Percentiles rank a stretch among this genome's conserved stretches.
Conservation (phyloP, 2,113 vertebrate species). For the Hypomesus transpacificus region DNA sequence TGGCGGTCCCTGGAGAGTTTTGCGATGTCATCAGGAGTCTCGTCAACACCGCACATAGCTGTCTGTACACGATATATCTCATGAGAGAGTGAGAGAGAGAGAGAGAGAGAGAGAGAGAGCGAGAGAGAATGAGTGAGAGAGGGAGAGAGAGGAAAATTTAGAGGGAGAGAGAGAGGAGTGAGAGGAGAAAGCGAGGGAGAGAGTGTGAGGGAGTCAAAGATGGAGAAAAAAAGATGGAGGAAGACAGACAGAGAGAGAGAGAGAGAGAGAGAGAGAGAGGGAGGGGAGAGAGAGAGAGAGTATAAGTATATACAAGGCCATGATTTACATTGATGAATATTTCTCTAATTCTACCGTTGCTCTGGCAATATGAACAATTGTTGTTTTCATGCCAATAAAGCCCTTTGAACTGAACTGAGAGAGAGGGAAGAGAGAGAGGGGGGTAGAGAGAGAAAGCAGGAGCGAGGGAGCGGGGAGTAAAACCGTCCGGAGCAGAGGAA, state of each 20-base stretch:
- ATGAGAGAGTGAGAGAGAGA: not conserved
- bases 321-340: no score
- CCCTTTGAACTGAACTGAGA: not conserved
- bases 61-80: slow-evolving; percentile 1
- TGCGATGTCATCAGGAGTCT: slow-evolving; percentile 47
- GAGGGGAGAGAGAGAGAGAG: slow-evolving; percentile 20
- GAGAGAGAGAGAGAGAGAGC: not conserved
- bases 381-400: no score
- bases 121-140: not conserved
- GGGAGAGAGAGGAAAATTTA: slow-evolving; percentile 10
- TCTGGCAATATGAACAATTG: no score
- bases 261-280: slow-evolving; percentile 4
- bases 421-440: slow-evolving; percentile 1
- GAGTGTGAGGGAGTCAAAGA: slow-evolving; percentile 13
- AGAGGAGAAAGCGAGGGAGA: not conserved
- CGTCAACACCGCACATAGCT: slow-evolving; percentile 21
- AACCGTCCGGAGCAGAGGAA: not conserved
- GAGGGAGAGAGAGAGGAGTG: slow-evolving; percentile 19
- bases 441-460: no score
- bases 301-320: no score
- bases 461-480: no score
- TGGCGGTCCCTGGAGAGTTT: slow-evolving; percentile 30
- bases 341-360: no score
- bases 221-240: no score
- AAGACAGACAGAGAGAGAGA: not conserved